Percentiles rank a stretch among this genome's conserved stretches.
These are phyloP conservation scores for Malurus splendens DNA, from an alignment of 2,797 vertebrate species.

Conservation along the genomic window DNA sequence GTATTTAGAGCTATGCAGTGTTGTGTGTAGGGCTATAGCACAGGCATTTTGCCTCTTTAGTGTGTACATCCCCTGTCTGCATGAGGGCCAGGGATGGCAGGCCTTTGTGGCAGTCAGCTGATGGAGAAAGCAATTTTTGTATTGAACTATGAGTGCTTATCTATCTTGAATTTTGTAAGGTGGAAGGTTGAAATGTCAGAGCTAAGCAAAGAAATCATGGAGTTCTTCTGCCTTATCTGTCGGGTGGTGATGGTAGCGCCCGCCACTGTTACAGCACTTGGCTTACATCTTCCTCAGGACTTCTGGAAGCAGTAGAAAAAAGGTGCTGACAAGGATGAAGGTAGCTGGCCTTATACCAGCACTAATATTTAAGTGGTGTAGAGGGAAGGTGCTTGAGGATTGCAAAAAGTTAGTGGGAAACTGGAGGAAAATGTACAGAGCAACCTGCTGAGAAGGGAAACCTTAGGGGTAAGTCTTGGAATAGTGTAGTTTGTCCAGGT, in stretches of 20 bases:
- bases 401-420: neutral
- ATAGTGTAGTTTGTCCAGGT: neutral
- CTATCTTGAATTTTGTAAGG: neutral
- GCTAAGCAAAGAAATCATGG: neutral
- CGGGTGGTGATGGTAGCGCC: neutral
- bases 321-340: neutral
- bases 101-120: neutral
- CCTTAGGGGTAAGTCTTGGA: neutral
- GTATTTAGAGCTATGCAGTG: neutral
- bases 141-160: neutral
- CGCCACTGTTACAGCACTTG: neutral
- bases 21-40: neutral
- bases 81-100: neutral
- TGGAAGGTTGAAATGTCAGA: neutral
- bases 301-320: neutral
- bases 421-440: neutral
- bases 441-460: neutral
- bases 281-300: fast-evolving
- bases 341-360: neutral
- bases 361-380: neutral
- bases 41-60: neutral
- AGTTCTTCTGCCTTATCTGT: neutral
- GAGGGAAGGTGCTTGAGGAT: neutral
- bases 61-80: neutral
- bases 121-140: neutral